Base-by-base conservation (phyloP, 2,797 vertebrate species). In the Mycteria americana region DNA sequence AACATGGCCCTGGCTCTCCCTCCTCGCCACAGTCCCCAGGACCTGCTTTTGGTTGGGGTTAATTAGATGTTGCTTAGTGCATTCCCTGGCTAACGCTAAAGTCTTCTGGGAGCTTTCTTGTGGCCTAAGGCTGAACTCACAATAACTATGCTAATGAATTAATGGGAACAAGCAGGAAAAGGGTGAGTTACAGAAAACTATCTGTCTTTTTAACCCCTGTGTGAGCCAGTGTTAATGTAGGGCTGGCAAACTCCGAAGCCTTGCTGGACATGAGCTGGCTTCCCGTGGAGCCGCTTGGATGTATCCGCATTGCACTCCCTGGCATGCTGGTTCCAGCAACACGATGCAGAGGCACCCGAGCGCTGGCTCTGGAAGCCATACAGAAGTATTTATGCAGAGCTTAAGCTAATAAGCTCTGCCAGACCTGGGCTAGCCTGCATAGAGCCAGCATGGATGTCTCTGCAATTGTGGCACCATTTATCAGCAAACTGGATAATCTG, bases 131-230 rank as follows among this genome's bases (percentile, higher is more conserved):
- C 95, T 95, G 92, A 96, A 93, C 94, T 96, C 93, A 95, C 93
- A 94, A 92, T 96, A 95, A 92, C 95, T 94, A 92, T 94, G 96
- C 90, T 96, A 96, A 96, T 96, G 93, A 95, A 94, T 96, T 96
- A 96, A 95, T 89, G 65, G 79, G 69, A 96, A 81, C 76, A 81
- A 95, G 92, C 65, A 87, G 67, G 37, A 86, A 95, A 95, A 95
- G 88, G 77, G 73, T 84, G 80, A 94, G 67, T 82, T 92, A 92
- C 85, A 93, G 89, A 93, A 94, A 96, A 80, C 69, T 92, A 51
- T 67, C 89, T 72, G 60, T 94, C 57, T 85, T 92, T 95, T 96
- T 97, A 96, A 96, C 89, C 91, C 92, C 77, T 93, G 16, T 28
- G 17, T 67, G 59, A 93, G 54, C 46, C 2, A 0, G 39, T 86